These are phyloP conservation scores for Actias luna DNA, from an alignment of 2,888 invertebrate genomes.

Conservation along the genomic window DNA sequence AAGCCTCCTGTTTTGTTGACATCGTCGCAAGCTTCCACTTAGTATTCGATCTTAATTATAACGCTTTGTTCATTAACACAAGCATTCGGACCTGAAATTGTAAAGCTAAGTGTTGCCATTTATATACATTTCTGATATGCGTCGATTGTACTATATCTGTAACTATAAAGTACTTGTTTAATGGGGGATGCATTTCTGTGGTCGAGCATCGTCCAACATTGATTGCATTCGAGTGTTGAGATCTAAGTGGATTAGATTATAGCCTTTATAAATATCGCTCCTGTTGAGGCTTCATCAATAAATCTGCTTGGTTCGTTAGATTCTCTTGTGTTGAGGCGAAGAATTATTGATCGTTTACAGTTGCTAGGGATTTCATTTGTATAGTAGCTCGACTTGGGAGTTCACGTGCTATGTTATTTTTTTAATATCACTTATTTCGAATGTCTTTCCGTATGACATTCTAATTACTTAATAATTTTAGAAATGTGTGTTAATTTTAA, in stretches of 20 bases:
- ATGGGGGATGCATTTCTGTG: slow-evolving; percentile 39
- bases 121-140: background rate
- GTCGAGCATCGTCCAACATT: slow-evolving; percentile 30
- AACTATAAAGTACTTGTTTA: slow-evolving; percentile 43
- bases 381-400: background rate
- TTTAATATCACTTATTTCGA: background rate
- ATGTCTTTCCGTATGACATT: background rate
- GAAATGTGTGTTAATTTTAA: background rate
- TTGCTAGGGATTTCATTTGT: background rate
- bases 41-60: background rate
- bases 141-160: slow-evolving; percentile 23
- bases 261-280: slow-evolving; percentile 33
- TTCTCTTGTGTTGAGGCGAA: slow-evolving; percentile 25
- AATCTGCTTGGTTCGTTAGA: slow-evolving; percentile 28
- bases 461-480: no score
- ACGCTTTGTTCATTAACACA: background rate
- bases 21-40: no score
- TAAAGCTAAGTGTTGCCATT: background rate
- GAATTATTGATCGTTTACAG: slow-evolving; percentile 12
- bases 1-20: no score
- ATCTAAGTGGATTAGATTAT: slow-evolving; percentile 37
- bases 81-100: no score
- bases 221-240: slow-evolving; percentile 37
- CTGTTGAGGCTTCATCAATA: slow-evolving; percentile 26
- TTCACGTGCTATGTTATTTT: background rate